These are phyloP conservation scores for Orthosia cruda DNA, from an alignment of 2,888 invertebrate species.

Conservation along the genomic window DNA sequence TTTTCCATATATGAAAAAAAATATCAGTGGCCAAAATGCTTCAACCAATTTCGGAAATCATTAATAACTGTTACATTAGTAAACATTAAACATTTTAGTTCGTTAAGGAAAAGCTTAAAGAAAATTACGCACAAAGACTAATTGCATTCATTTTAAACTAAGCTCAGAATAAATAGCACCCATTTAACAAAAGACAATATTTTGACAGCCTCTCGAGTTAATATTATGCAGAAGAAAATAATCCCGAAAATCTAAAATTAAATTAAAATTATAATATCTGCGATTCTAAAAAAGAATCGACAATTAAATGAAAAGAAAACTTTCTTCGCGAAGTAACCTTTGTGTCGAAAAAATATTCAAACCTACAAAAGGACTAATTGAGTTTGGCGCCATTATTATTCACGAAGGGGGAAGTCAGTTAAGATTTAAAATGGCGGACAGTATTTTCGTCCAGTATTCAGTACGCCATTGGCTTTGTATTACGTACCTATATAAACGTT, in stretches of 20 bases:
- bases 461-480: too few relatives aligned
- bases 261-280: slow-evolving; percentile 1
- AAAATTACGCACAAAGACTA: slow-evolving; percentile 51
- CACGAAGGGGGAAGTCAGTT: slow-evolving; percentile 17
- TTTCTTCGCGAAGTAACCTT: slow-evolving; percentile 45
- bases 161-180: slow-evolving; percentile 54
- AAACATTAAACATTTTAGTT: slow-evolving; percentile 45
- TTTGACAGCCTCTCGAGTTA: slow-evolving; percentile 48
- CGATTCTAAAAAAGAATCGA: slow-evolving; percentile 23
- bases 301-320: slow-evolving; percentile 49
- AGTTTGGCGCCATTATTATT: slow-evolving; percentile 48
- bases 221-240: slow-evolving; percentile 41
- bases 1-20: too few relatives aligned
- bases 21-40: not conserved
- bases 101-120: slow-evolving; percentile 40
- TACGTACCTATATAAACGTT: not conserved
- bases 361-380: slow-evolving; percentile 51
- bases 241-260: not conserved
- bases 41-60: slow-evolving; percentile 18
- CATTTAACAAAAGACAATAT: slow-evolving; percentile 54
- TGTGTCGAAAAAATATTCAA: slow-evolving; percentile 31
- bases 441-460: not conserved
- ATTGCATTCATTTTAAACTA: slow-evolving; percentile 56
- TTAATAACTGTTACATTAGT: slow-evolving; percentile 43
- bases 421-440: slow-evolving; percentile 20